Conservation (phyloP, 1,140 invertebrate species). For the Drosophila pandora region DNA sequence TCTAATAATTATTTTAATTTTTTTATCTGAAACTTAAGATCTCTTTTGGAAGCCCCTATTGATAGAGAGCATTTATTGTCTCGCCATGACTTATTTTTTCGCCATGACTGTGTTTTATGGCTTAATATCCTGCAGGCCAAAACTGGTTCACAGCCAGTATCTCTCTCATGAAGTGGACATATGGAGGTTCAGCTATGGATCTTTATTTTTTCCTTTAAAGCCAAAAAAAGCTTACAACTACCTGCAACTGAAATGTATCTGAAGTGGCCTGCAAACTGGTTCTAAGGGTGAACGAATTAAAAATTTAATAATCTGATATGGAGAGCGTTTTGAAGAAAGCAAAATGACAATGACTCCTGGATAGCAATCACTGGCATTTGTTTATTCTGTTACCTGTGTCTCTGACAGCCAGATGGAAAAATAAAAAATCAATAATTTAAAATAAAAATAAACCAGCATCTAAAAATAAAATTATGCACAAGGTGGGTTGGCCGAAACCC, state of each 20-base stretch:
- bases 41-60: too few relatives aligned
- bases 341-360: conserved; percentile 5
- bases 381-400: conserved; percentile 11
- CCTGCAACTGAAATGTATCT: conserved; percentile 2
- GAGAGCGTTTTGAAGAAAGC: conserved; percentile 25
- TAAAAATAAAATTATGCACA: conserved; percentile 65
- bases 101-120: conserved; percentile 62
- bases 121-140: conserved; percentile 74
- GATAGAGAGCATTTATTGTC: conserved; percentile 14
- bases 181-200: conserved; percentile 54
- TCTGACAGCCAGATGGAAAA: not conserved
- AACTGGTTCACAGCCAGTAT: conserved; percentile 68
- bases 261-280: too few relatives aligned
- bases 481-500: conserved; percentile 24
- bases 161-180: too few relatives aligned
- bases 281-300: too few relatives aligned
- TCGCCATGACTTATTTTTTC: conserved; percentile 25
- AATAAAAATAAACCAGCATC: conserved; percentile 68
- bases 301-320: conserved; percentile 8
- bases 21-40: too few relatives aligned
- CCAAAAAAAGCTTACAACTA: not conserved
- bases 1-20: too few relatives aligned
- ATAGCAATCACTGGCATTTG: conserved; percentile 10
- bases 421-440: conserved; percentile 69
- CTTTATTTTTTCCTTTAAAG: not conserved